Percentiles rank a stretch among this genome's conserved stretches.
Conservation (phyloP, 2,797 vertebrate species). For the Falco peregrinus region DNA sequence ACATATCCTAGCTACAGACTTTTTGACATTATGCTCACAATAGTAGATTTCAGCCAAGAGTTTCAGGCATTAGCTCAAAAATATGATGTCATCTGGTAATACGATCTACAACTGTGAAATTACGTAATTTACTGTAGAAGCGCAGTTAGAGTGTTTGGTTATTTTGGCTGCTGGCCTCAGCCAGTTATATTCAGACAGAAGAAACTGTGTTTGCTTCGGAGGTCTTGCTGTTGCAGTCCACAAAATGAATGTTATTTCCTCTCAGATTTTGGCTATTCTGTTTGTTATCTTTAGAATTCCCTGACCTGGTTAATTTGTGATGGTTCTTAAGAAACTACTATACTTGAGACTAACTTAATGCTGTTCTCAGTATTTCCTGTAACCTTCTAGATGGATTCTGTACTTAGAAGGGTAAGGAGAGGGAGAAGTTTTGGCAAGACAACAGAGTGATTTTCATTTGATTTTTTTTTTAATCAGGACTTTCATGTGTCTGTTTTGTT, state of each 20-base stretch:
- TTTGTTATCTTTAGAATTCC: background rate
- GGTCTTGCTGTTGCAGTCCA: background rate
- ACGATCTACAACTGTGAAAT: constrained; percentile 17
- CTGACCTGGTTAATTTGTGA: background rate
- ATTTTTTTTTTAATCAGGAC: background rate
- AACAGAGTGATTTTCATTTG: background rate
- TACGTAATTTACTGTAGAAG: constrained; percentile 42
- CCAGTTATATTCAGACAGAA: background rate
- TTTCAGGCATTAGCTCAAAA: constrained; percentile 17
- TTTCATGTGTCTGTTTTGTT: background rate
- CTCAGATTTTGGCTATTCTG: background rate
- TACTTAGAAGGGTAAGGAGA: background rate
- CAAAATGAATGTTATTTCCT: background rate
- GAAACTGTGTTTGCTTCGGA: background rate
- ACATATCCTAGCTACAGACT: background rate
- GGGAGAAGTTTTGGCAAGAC: background rate
- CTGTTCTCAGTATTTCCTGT: background rate
- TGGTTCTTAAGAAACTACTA: background rate
- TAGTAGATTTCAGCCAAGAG: background rate
- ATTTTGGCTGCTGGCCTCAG: constrained; percentile 26
- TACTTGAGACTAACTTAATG: background rate
- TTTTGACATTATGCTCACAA: background rate
- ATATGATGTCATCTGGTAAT: constrained; percentile 16
- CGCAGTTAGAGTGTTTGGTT: background rate
- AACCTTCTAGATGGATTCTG: background rate